These are phyloP conservation scores for Volucella zonaria DNA, from an alignment of 2,888 invertebrate species.

Conservation along the genomic window DNA sequence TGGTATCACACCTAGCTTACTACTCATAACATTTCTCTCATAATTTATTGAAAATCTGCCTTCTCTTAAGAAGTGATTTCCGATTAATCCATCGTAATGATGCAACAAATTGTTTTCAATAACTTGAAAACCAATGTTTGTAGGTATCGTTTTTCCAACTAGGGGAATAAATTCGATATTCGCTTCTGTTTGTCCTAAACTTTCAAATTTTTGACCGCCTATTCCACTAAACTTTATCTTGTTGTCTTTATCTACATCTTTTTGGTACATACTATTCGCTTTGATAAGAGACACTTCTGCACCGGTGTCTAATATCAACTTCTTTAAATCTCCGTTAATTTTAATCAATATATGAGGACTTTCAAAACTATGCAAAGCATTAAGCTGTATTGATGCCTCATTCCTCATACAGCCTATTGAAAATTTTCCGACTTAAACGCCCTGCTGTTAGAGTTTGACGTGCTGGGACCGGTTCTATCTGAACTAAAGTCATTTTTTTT, in stretches of 20 bases:
- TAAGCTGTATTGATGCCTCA: conserved; percentile 30
- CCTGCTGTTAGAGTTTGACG: conserved; percentile 4
- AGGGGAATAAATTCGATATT: neutral
- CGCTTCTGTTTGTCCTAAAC: conserved; percentile 3
- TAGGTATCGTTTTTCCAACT: conserved; percentile 4
- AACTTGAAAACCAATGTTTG: conserved; percentile 3
- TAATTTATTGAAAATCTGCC: conserved; percentile 19
- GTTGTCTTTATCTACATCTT: conserved; percentile 16
- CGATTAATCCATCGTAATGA: conserved; percentile 19
- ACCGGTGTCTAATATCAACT: too few relatives aligned
- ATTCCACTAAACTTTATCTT: conserved; percentile 26
- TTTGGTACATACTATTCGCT: conserved; percentile 25
- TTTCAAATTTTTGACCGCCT: conserved; percentile 17
- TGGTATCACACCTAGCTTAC: neutral
- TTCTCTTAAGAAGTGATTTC: too few relatives aligned
- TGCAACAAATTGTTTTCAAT: conserved; percentile 17
- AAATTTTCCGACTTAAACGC: conserved; percentile 3
- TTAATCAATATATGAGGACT: neutral
- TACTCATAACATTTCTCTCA: conserved; percentile 7
- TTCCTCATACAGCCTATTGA: conserved; percentile 21
- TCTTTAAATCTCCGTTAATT: neutral
- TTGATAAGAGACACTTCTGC: neutral
- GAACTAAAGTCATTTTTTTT: neutral
- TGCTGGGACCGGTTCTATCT: conserved; percentile 1
- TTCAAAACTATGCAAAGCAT: conserved; percentile 23